These are phyloP conservation scores for Coenonympha glycerion DNA, from an alignment of 2,888 invertebrate genomes.

Conservation along the genomic window DNA sequence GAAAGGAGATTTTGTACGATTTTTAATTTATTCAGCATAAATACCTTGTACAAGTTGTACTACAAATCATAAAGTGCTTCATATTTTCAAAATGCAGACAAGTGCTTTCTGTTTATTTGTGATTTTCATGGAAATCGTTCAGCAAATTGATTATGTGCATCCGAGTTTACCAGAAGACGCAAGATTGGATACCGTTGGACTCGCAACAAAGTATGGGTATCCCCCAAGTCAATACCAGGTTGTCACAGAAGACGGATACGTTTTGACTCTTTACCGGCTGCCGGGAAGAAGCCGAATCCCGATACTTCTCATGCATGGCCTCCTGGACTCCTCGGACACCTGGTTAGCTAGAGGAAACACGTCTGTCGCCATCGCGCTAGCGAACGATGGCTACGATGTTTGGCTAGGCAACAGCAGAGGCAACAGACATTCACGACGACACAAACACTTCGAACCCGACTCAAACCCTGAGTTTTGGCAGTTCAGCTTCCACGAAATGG, in stretches of 20 bases:
- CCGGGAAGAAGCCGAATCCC: slow-evolving; percentile 30
- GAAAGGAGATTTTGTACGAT: too few species aligned
- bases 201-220: slow-evolving; percentile 31
- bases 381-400: slow-evolving; percentile 41
- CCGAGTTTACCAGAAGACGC: neutral
- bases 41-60: too few species aligned
- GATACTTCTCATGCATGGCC: slow-evolving; percentile 35
- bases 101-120: too few species aligned
- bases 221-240: slow-evolving; percentile 28
- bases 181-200: slow-evolving; percentile 24
- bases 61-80: too few species aligned
- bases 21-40: too few species aligned
- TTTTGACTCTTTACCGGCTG: slow-evolving; percentile 34
- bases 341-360: slow-evolving; percentile 36
- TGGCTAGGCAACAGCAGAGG: slow-evolving; percentile 68
- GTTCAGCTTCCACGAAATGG: slow-evolving; percentile 81
- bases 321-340: slow-evolving; percentile 34
- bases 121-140: too few species aligned
- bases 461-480: slow-evolving; percentile 57
- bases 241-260: slow-evolving; percentile 40
- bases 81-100: too few species aligned
- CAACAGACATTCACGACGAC: slow-evolving; percentile 73
- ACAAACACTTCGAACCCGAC: slow-evolving; percentile 50
- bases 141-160: too few species aligned
- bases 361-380: slow-evolving; percentile 34